These are phyloP conservation scores for Allygus modestus DNA, from an alignment of 2,888 invertebrate genomes.

Conservation along the genomic window DNA sequence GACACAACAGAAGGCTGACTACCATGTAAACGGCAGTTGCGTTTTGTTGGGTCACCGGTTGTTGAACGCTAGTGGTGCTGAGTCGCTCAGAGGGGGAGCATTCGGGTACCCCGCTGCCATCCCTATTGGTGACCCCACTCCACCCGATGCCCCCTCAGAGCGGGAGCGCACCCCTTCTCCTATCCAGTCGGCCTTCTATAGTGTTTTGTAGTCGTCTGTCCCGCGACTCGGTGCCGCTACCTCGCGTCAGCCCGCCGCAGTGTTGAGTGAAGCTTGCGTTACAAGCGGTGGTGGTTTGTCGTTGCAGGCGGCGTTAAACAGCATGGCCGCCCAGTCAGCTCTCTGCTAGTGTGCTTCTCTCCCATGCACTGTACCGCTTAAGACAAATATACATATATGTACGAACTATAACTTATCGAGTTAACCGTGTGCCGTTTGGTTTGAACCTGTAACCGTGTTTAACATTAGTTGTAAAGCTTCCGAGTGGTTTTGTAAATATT, in stretches of 20 bases:
- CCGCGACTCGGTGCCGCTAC: too few species aligned
- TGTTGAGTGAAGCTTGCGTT: conserved; percentile 40
- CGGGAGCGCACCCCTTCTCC: too few species aligned
- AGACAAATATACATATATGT: conserved; percentile 19
- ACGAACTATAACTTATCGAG: conserved; percentile 9
- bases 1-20: too few species aligned
- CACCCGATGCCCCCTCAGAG: too few species aligned
- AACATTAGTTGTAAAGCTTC: conserved; percentile 40
- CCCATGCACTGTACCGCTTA: conserved; percentile 3
- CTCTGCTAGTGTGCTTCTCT: conserved; percentile 43
- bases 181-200: too few species aligned
- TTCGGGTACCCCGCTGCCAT: too few species aligned
- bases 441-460: conserved; percentile 27
- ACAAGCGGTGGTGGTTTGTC: conserved; percentile 62
- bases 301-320: conserved; percentile 65
- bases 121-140: too few species aligned
- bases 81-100: too few species aligned
- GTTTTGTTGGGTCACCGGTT: too few species aligned
- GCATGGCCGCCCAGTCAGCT: conserved; percentile 5
- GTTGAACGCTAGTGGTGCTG: too few species aligned
- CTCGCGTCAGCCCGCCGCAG: background rate
- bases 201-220: too few species aligned
- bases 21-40: too few species aligned
- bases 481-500: conserved; percentile 29
- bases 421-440: conserved; percentile 34